Evolutionary conservation across 1,140 invertebrate genomes (phyloP), one percentile per base, ranked within the genome.

Genomic region (Anastrepha ludens): DNA sequence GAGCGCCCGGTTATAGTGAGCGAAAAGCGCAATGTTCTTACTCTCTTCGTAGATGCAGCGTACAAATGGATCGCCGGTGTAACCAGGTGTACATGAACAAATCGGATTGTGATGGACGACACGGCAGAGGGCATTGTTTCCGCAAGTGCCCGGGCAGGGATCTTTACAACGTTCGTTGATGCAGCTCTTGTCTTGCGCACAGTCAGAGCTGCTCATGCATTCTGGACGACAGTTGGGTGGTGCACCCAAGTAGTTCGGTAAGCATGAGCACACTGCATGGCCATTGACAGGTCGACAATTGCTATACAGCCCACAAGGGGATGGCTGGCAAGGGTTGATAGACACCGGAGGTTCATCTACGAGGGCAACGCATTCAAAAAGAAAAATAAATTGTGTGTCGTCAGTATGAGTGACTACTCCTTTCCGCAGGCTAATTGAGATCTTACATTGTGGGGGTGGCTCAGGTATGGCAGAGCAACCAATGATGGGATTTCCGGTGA

Each of bases 31-130:
- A 81, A 55, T 78, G 85, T 88, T 92, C 95, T 95, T 94, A 96
- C 95, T 94, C 94, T 94, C 92, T 93, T 94, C 92, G 87, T 94
- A 93, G 81, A 94, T 88, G 92, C 96, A 97, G 88, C 95, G 94
- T 60, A 95, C 94, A 90, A 97, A 96, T 86, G 96, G 96, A 95
- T 97, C 96, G 86, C 96, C 96, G 39, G 94, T 95, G 91, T 94
- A 95, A 88, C 95, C 95, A 88, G 93, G 91, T 17, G 95, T 94
- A 92, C 97, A 97, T 90, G 95, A 95, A 92, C 97, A 98, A 87
- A 96, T 95, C 47, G 97, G 96, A 90, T 96, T 96, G 90, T 97
- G 97, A 91, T 96, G 97, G 20, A 96, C 94, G 39, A 96, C 96
- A 60, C 95, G 94, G 91, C 96, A 97, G 89, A 95, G 94, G 2